These are phyloP conservation scores for Phengaris alcon DNA, from an alignment of 2,888 invertebrate genomes.

Conservation along the genomic window DNA sequence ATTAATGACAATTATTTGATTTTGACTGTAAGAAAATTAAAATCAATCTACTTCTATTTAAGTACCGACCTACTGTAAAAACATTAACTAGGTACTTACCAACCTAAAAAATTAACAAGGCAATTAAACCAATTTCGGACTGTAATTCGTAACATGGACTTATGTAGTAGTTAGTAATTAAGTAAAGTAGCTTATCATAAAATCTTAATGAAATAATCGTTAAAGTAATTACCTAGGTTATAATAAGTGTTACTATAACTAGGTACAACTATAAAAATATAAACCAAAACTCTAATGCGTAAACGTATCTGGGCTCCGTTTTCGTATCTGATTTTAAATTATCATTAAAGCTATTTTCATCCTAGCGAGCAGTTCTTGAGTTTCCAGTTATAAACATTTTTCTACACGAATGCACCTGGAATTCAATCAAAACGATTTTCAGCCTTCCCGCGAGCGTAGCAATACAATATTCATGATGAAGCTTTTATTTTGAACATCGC, in stretches of 20 bases:
- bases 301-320: neutral
- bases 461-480: neutral
- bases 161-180: neutral
- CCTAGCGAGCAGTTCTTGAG: neutral
- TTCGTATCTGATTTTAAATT: neutral
- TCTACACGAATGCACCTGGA: constrained; percentile 9
- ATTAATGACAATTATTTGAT: too few relatives aligned
- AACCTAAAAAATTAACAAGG: neutral
- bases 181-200: neutral
- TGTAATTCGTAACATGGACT: neutral
- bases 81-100: neutral
- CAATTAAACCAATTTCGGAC: neutral
- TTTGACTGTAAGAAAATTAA: too few relatives aligned
- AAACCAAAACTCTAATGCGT: neutral
- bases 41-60: too few relatives aligned
- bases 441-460: neutral
- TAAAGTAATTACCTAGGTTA: too few relatives aligned
- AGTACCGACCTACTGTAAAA: neutral
- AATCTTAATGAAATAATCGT: neutral
- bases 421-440: constrained; percentile 14
- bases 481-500: constrained; percentile 16
- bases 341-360: constrained; percentile 1
- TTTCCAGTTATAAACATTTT: constrained; percentile 20
- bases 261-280: neutral
- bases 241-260: too few relatives aligned